Evolutionary conservation across 2,113 vertebrate genomes (phyloP).

Genomic region (Gasterosteus nipponicus): DNA sequence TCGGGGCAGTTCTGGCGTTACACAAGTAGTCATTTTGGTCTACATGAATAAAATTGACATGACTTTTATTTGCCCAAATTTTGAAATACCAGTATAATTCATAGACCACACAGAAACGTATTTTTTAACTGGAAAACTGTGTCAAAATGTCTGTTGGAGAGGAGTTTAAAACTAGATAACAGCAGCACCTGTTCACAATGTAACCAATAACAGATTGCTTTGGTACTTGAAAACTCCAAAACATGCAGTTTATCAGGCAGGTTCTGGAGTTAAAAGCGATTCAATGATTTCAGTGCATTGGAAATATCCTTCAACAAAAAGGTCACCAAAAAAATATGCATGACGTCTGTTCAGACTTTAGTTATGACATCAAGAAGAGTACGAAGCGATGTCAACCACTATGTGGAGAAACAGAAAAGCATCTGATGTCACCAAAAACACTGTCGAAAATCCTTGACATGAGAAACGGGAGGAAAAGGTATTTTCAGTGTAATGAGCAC

Average conservation of each 20-base stretch:
- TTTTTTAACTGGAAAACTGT: not conserved
- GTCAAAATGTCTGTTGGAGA: not conserved
- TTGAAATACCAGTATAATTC: constrained; percentile 1
- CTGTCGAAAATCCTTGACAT: constrained; percentile 9
- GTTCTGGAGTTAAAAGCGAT: not conserved
- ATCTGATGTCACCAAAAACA: not conserved
- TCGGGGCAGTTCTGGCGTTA: constrained; percentile 6
- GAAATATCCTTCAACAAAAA: not conserved
- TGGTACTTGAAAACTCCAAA: not conserved
- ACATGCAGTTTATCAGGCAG: not conserved
- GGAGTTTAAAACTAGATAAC: too few relatives aligned
- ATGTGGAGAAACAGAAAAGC: not conserved
- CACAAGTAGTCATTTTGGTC: constrained; percentile 33
- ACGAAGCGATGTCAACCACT: not conserved
- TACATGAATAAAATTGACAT: constrained; percentile 18
- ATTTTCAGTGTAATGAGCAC: constrained; percentile 34
- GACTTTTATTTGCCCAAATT: constrained; percentile 22
- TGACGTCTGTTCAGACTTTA: not conserved
- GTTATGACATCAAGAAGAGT: not conserved
- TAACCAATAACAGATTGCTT: not conserved
- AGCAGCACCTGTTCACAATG: not conserved
- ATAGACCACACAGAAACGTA: constrained; percentile 6
- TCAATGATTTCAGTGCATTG: not conserved
- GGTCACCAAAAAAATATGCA: not conserved
- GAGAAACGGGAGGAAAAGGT: constrained; percentile 52